These are phyloP conservation scores for Laticauda colubrina DNA, from an alignment of 2,113 vertebrate species.

Conservation along the genomic window DNA sequence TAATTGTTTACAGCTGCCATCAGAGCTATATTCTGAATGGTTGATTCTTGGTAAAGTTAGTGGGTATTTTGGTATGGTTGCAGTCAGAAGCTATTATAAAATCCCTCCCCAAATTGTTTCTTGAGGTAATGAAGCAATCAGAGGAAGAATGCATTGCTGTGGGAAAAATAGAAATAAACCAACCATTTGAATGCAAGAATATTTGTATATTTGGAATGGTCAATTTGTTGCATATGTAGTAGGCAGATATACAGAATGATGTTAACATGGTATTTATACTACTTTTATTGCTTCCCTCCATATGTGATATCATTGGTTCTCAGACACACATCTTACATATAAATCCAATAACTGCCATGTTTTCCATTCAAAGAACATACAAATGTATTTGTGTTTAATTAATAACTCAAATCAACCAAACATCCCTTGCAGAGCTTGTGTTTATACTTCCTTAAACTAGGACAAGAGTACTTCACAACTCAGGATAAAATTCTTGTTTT, in stretches of 20 bases:
- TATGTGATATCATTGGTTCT: neutral
- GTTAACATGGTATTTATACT: slow-evolving; percentile 36
- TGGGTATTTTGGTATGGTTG: neutral
- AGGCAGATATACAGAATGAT: slow-evolving; percentile 30
- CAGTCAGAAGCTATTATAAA: neutral
- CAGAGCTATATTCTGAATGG: neutral
- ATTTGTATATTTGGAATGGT: slow-evolving; percentile 42
- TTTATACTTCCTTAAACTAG: neutral
- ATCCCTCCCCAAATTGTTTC: neutral
- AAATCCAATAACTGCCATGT: slow-evolving; percentile 9
- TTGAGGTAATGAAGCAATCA: neutral
- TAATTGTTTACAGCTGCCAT: neutral
- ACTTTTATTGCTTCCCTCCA: neutral
- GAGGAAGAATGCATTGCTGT: neutral
- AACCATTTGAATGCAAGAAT: slow-evolving; percentile 16
- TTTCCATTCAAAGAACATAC: slow-evolving; percentile 29
- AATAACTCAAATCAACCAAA: neutral
- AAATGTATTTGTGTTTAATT: neutral
- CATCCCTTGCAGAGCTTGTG: neutral
- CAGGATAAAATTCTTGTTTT: too few relatives aligned
- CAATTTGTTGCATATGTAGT: slow-evolving; percentile 34
- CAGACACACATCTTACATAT: neutral
- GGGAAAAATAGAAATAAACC: slow-evolving; percentile 17
- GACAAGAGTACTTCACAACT: neutral
- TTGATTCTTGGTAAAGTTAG: neutral